phyloP scores from a whole-genome alignment of 2,113 vertebrate genomes.

The Synodontis membranacea region DNA sequence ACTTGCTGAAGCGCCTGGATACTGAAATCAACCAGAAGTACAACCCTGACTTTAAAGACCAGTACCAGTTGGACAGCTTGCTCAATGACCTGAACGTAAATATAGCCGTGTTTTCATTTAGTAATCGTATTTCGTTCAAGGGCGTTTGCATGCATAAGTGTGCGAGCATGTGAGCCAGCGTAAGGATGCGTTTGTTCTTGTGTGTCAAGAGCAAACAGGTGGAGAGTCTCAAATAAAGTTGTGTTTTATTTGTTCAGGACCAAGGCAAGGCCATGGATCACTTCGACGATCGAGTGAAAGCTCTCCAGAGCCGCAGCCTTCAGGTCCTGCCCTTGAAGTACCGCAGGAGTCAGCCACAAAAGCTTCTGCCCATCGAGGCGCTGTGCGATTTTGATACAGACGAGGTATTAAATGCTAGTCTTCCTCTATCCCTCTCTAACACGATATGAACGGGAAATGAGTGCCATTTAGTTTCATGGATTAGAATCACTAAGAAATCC shows the following conservation, averaged over 20 bases:
- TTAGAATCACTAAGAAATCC: constrained; percentile 37
- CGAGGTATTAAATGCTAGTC: constrained; percentile 72
- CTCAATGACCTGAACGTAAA: constrained; percentile 87
- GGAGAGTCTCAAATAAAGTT: background rate
- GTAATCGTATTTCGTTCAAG: background rate
- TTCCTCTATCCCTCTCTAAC: background rate
- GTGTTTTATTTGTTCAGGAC: constrained; percentile 74
- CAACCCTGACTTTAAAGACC: constrained; percentile 92
- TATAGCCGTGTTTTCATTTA: background rate
- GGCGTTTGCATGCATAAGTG: constrained; percentile 33
- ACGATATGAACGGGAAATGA: background rate
- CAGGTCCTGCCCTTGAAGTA: constrained; percentile 85
- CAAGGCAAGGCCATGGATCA: constrained; percentile 89
- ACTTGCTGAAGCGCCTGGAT: constrained; percentile 86
- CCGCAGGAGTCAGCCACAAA: constrained; percentile 75
- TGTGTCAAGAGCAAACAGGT: background rate
- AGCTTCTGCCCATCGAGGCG: constrained; percentile 85
- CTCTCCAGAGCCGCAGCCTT: constrained; percentile 83
- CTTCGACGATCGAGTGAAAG: constrained; percentile 80
- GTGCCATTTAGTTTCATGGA: constrained; percentile 31
- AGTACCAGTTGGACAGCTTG: constrained; percentile 87
- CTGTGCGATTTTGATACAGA: constrained; percentile 89
- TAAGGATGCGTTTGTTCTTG: background rate
- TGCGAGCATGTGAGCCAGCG: background rate
- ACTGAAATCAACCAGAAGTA: constrained; percentile 90